Evolutionary conservation across 2,888 invertebrate genomes (phyloP).

Genomic region (Spodoptera littoralis): DNA sequence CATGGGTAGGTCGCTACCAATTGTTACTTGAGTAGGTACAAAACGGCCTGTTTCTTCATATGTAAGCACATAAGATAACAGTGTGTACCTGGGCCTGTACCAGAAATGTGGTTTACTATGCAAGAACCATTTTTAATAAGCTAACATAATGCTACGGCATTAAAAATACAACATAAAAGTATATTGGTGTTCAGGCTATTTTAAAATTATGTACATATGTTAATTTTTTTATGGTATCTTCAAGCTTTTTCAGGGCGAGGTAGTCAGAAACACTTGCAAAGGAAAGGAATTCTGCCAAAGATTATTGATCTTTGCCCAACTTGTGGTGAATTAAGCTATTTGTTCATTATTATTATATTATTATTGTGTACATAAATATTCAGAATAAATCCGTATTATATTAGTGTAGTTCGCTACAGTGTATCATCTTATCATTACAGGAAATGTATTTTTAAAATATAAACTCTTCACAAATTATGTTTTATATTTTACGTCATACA

Average conservation of each 20-base stretch:
- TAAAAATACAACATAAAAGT: background rate
- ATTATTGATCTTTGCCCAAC: conserved; percentile 62
- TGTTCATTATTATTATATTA: conserved; percentile 44
- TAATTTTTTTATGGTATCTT: conserved; percentile 30
- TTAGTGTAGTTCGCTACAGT: conserved; percentile 63
- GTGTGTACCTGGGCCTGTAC: too few species aligned
- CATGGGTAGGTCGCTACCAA: too few species aligned
- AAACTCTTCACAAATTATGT: conserved; percentile 50
- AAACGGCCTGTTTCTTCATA: too few species aligned
- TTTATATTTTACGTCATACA: conserved; percentile 1
- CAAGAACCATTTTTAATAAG: too few species aligned
- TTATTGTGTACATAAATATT: conserved; percentile 34
- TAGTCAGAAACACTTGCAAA: conserved; percentile 40
- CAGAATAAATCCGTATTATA: conserved; percentile 57
- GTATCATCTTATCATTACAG: conserved; percentile 65
- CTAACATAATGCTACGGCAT: too few species aligned
- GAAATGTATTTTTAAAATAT: conserved; percentile 77
- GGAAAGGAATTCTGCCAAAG: conserved; percentile 63
- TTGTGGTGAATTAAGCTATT: conserved; percentile 51
- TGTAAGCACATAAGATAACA: too few species aligned
- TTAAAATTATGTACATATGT: conserved; percentile 16
- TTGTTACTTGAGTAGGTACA: too few species aligned
- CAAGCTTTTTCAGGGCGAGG: conserved; percentile 25
- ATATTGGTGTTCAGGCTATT: conserved; percentile 1
- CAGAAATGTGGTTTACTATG: too few species aligned